Base-by-base conservation (phyloP, 2,888 invertebrate species). In the Cryptosula pallasiana region DNA sequence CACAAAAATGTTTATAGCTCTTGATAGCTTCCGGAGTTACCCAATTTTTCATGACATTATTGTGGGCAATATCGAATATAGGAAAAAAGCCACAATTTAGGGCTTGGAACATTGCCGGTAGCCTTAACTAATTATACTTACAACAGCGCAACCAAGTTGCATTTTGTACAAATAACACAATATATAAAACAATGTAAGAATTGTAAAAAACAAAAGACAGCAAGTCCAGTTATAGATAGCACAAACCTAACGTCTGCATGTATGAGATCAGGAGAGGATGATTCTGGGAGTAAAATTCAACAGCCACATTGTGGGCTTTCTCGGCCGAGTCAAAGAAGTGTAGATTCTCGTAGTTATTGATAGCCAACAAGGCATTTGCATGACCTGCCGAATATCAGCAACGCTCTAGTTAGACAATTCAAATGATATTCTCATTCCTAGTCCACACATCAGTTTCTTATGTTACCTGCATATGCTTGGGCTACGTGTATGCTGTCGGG, bases 161-260 rank as follows among this genome's bases (percentile, higher is more conserved):
- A n/a, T n/a, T n/a, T n/a, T n/a, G n/a, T n/a, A n/a, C n/a, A n/a
- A n/a, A n/a, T n/a, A n/a, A n/a, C n/a, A n/a, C n/a, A n/a, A n/a
- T n/a, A n/a, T n/a, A n/a, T n/a, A 45, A 45, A 45, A 9, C 20
- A 45, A 13, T 45, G 45, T 13, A 45, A 13, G 45, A 13, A 45
- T 20, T 45, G 9, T 20, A 45, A 45, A 45, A 45, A 9, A 13
- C 45, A 57, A 57, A 5, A 16, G n/a, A 57, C 13, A 57, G 25
- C 5, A 57, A 57, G 20, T 57, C 57, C 5, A 25, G 25, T 25
- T 57, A 20, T 45, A 9, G 9, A 20, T 45, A 13, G 9, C 9
- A 36, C 74, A 75, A 73, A 82, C 82, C 81, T 71, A 81, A 76
- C 2, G 80, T 80, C 72, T 78, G 78, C 25, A 79, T 76, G 75